These are phyloP conservation scores for Eleutherodactylus coqui DNA, from an alignment of 2,797 vertebrate genomes.

Conservation along the genomic window DNA sequence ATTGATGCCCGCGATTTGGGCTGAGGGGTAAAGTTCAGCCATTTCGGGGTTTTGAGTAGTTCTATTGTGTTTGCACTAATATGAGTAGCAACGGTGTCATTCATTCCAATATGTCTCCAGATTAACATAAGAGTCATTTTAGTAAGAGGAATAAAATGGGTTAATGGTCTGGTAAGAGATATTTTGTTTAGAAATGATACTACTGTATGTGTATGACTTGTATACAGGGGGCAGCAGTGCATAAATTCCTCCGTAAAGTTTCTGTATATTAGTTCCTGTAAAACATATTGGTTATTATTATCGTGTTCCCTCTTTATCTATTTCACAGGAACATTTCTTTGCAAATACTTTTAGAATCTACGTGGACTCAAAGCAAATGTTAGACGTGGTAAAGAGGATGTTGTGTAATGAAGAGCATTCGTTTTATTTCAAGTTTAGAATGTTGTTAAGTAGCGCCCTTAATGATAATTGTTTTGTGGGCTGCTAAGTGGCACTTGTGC, in stretches of 20 bases:
- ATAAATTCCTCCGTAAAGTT: neutral
- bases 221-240: neutral
- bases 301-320: neutral
- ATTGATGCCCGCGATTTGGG: too few species aligned
- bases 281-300: neutral
- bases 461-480: slow-evolving; percentile 59
- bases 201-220: neutral
- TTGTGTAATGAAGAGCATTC: slow-evolving; percentile 52
- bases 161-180: neutral
- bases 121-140: neutral
- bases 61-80: too few species aligned
- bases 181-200: neutral
- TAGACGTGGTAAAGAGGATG: slow-evolving; percentile 28
- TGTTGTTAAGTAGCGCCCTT: slow-evolving; percentile 52
- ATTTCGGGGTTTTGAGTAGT: too few species aligned
- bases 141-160: neutral
- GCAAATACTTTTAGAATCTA: neutral
- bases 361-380: slow-evolving; percentile 44
- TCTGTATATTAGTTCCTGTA: neutral
- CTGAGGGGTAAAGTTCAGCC: too few species aligned
- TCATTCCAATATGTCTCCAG: neutral
- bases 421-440: slow-evolving; percentile 23
- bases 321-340: neutral
- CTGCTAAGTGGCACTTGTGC: slow-evolving; percentile 56
- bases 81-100: too few species aligned